Evolutionary conservation across 2,797 vertebrate genomes (phyloP).

Genomic region (Smutsia gigantea): DNA sequence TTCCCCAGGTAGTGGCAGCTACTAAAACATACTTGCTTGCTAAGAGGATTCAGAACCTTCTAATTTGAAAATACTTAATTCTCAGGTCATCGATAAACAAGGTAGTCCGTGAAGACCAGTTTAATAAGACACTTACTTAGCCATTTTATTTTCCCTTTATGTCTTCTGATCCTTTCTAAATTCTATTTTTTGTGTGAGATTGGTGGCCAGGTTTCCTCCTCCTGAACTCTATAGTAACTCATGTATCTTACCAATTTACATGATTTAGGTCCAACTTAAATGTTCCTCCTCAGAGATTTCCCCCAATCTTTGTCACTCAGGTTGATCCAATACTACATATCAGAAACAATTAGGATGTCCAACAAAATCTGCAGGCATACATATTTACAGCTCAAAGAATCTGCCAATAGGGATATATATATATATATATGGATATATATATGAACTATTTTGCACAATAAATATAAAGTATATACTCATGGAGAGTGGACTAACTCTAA

Average conservation of each 20-base stretch:
- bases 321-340: neutral
- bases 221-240: neutral
- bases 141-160: conserved; percentile 4
- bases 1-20: neutral
- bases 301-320: neutral
- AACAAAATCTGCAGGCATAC: neutral
- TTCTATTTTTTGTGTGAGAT: neutral
- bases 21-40: conserved; percentile 23
- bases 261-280: neutral
- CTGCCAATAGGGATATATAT: neutral
- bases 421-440: neutral
- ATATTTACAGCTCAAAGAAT: neutral
- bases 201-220: neutral
- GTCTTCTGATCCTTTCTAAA: conserved; percentile 21
- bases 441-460: neutral
- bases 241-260: neutral
- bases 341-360: neutral
- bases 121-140: conserved; percentile 6
- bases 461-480: neutral
- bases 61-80: neutral
- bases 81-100: neutral
- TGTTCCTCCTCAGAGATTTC: neutral
- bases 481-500: neutral
- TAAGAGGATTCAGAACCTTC: neutral
- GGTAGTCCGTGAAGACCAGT: neutral